These are phyloP conservation scores for Drosophila mayri DNA, from an alignment of 1,140 invertebrate genomes.

Conservation along the genomic window DNA sequence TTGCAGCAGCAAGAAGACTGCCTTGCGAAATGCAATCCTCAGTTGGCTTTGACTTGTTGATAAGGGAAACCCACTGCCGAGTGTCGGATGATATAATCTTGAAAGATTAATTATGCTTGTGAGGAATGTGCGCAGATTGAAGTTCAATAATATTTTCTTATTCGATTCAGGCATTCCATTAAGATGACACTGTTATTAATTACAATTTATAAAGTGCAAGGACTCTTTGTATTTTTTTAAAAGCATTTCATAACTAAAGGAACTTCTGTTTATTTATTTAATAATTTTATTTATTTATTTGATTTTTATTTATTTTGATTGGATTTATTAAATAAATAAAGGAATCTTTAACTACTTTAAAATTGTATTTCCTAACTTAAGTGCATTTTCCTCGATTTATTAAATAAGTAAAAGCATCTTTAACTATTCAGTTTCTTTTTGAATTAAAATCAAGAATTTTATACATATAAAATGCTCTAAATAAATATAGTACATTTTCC, in stretches of 20 bases:
- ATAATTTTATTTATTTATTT: no score
- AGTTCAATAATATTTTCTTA: constrained; percentile 26
- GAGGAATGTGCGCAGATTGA: constrained; percentile 25
- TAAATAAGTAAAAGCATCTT: no score
- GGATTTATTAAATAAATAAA: no score
- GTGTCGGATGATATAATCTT: constrained; percentile 26
- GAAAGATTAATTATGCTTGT: constrained; percentile 28
- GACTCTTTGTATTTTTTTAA: neutral
- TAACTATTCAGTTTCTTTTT: no score
- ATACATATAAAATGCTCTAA: neutral
- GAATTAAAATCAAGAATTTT: neutral
- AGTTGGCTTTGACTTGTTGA: constrained; percentile 14
- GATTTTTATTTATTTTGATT: no score
- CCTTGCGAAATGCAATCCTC: neutral
- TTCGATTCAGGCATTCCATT: neutral
- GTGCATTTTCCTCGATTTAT: no score
- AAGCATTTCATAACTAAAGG: neutral
- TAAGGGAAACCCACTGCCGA: constrained; percentile 13
- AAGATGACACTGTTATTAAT: constrained; percentile 21
- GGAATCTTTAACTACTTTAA: no score
- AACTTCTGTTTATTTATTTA: no score
- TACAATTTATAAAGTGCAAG: neutral
- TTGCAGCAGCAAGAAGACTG: neutral
- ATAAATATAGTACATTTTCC: neutral
- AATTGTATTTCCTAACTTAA: neutral